A percentile compares a stretch with the other conserved stretches of the same genome.
These are phyloP conservation scores for Onychostoma macrolepis DNA, from an alignment of 2,113 vertebrate genomes.

Conservation along the genomic window DNA sequence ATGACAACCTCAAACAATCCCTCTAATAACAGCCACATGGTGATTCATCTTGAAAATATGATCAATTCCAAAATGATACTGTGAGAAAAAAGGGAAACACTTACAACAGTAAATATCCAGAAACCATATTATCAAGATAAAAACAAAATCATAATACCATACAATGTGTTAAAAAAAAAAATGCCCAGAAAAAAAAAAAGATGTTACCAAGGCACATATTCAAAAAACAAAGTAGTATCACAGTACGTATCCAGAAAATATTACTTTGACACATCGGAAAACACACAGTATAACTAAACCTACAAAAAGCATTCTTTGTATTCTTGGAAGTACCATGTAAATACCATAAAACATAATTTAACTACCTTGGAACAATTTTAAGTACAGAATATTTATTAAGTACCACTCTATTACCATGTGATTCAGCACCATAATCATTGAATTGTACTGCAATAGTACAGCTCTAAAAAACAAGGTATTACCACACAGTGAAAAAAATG, in stretches of 20 bases:
- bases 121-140: not conserved
- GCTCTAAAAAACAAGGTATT: not conserved
- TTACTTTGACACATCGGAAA: too few species aligned
- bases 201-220: not conserved
- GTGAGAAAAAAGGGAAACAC: not conserved
- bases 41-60: not conserved
- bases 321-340: too few species aligned
- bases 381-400: too few species aligned
- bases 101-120: not conserved
- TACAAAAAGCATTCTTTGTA: too few species aligned
- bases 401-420: too few species aligned
- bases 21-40: conserved; percentile 8
- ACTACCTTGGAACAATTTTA: too few species aligned
- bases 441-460: not conserved
- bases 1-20: not conserved
- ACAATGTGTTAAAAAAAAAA: not conserved
- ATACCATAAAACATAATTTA: too few species aligned
- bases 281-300: too few species aligned
- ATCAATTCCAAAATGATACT: not conserved
- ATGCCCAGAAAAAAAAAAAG: not conserved
- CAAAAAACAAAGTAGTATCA: not conserved
- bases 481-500: not conserved
- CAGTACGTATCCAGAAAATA: not conserved
- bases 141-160: not conserved
- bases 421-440: too few species aligned